These are phyloP conservation scores for Ameiurus melas DNA, from an alignment of 2,113 vertebrate genomes.

Conservation along the genomic window DNA sequence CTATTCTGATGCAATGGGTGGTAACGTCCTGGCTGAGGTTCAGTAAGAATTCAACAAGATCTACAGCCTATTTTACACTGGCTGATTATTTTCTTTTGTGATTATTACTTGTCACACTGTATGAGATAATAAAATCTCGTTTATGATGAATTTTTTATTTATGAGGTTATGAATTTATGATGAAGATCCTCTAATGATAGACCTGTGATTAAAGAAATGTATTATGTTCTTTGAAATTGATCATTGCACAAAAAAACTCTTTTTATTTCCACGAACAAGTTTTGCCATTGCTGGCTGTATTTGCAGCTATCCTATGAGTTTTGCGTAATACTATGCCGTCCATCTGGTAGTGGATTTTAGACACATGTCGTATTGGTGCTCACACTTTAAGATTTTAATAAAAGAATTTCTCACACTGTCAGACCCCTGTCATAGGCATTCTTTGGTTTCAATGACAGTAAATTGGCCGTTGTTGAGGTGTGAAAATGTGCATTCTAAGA, in stretches of 20 bases:
- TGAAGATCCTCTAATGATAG: not conserved
- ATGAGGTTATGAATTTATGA: no score
- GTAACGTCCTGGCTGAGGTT: conserved; percentile 1
- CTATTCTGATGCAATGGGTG: conserved; percentile 27
- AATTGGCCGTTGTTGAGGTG: not conserved
- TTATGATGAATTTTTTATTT: not conserved
- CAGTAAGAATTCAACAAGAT: not conserved
- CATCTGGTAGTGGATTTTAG: not conserved
- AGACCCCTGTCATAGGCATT: not conserved
- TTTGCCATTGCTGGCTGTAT: no score
- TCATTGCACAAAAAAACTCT: no score
- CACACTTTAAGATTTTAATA: not conserved
- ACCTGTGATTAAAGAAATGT: not conserved
- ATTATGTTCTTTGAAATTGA: not conserved
- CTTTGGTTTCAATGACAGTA: not conserved
- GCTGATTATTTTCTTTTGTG: not conserved
- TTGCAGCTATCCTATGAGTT: not conserved
- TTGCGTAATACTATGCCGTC: not conserved
- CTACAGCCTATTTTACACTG: not conserved
- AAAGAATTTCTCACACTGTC: not conserved
- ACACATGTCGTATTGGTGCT: not conserved
- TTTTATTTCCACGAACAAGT: no score
- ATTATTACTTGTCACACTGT: not conserved
- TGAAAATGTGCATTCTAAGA: not conserved
- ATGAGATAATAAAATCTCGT: not conserved